Percentiles rank a stretch among this genome's conserved stretches.
Evolutionary conservation across 2,113 vertebrate species (phyloP).

Genomic region (Bubo bubo): DNA sequence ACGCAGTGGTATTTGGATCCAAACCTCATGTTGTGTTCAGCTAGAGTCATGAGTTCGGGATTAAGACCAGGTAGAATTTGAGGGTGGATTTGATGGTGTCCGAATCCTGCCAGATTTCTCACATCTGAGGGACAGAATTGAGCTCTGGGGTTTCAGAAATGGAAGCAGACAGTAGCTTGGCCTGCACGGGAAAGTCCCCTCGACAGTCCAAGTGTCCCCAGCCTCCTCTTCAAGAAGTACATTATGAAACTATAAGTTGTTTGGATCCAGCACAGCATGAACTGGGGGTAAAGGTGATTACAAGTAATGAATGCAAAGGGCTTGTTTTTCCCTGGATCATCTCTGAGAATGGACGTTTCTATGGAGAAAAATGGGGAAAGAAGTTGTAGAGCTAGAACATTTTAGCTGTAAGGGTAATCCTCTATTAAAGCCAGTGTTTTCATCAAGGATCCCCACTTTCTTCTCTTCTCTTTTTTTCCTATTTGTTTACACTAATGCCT

Average conservation of each 20-base stretch:
- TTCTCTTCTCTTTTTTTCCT: not conserved
- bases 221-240: not conserved
- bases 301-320: not conserved
- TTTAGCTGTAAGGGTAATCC: not conserved
- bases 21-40: not conserved
- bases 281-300: not conserved
- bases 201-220: rapidly evolving
- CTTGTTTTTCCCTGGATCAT: not conserved
- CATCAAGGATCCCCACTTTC: not conserved
- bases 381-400: not conserved
- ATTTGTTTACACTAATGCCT: not conserved
- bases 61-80: not conserved
- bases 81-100: not conserved
- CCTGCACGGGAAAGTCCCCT: not conserved
- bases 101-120: not conserved
- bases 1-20: not conserved
- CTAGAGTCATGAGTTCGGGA: not conserved
- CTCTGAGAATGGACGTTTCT: not conserved
- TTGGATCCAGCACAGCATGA: not conserved
- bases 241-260: not conserved
- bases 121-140: not conserved
- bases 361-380: not conserved
- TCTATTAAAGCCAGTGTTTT: not conserved
- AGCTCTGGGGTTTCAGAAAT: not conserved
- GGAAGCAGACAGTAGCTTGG: not conserved